Conservation (phyloP, 2,888 invertebrate genomes). For the Arrhopalites spinosus region DNA sequence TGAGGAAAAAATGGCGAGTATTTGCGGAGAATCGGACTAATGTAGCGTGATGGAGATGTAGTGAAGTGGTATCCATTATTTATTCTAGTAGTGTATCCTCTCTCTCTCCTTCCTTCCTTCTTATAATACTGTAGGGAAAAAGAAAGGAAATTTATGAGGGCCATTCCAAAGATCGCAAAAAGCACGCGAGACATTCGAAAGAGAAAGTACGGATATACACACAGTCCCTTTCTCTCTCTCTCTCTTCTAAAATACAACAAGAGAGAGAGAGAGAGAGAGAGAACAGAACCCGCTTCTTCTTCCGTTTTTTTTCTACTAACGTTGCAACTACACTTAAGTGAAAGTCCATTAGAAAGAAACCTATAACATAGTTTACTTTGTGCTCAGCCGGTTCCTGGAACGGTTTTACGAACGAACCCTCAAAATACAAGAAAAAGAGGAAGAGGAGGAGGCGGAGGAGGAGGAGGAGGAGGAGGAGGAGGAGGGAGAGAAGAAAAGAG, state of each 20-base stretch:
- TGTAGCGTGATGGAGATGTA: slow-evolving; percentile 56
- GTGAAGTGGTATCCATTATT: slow-evolving; percentile 55
- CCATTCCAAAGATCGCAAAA: slow-evolving; percentile 46
- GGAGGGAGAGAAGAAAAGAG: slow-evolving; percentile 6
- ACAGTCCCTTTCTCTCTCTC: slow-evolving; percentile 9
- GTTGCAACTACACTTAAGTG: slow-evolving; percentile 52
- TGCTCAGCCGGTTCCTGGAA: slow-evolving; percentile 19
- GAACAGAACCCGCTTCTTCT: slow-evolving; percentile 32
- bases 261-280: slow-evolving; percentile 37
- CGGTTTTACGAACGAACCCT: no score
- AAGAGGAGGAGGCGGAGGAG: no score
- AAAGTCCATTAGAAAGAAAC: slow-evolving; percentile 56
- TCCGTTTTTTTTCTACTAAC: not conserved
- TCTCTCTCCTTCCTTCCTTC: not conserved
- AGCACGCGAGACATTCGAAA: slow-evolving; percentile 40
- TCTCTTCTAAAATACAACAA: slow-evolving; percentile 30
- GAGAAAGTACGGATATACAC: slow-evolving; percentile 8
- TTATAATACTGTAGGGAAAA: slow-evolving; percentile 26
- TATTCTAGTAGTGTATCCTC: slow-evolving; percentile 53
- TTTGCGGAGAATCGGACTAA: slow-evolving; percentile 37
- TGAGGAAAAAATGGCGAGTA: not conserved
- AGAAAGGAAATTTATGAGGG: slow-evolving; percentile 42
- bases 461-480: not conserved
- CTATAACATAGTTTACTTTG: slow-evolving; percentile 54
- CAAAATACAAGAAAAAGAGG: no score